Conservation (phyloP, 1,140 invertebrate genomes). For the Scaptomyza montana region DNA sequence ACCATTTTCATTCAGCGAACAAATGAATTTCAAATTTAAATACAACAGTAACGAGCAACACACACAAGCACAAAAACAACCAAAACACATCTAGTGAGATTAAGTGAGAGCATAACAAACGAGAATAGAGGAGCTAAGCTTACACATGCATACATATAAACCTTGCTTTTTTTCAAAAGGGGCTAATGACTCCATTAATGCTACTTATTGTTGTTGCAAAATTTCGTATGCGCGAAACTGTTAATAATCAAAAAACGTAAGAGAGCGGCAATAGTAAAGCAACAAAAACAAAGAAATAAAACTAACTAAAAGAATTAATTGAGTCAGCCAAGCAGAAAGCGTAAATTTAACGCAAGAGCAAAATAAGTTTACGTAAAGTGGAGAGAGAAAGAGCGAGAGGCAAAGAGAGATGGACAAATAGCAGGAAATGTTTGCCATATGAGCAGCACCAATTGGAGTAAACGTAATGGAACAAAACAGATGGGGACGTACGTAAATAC, state of each 20-base stretch:
- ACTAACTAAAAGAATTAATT: conserved; percentile 73
- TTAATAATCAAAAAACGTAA: conserved; percentile 59
- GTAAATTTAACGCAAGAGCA: conserved; percentile 69
- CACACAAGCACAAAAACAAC: no score
- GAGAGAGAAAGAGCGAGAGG: conserved; percentile 33
- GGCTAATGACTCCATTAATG: conserved; percentile 54
- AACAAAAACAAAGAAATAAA: conserved; percentile 2
- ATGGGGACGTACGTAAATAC: conserved; percentile 14
- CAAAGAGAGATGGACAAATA: conserved; percentile 41
- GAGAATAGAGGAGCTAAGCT: conserved; percentile 32
- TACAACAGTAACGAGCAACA: conserved; percentile 15
- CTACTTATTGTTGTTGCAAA: conserved; percentile 39
- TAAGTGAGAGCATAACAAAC: neutral
- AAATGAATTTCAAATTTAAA: conserved; percentile 59
- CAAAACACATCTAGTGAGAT: conserved; percentile 5
- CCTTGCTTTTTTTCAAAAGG: conserved; percentile 29
- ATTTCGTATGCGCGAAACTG: conserved; percentile 37
- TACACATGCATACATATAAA: conserved; percentile 3
- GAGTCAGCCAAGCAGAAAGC: conserved; percentile 78
- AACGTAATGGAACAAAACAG: conserved; percentile 41
- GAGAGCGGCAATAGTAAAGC: conserved; percentile 41
- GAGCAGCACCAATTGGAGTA: conserved; percentile 48
- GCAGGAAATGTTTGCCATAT: conserved; percentile 39
- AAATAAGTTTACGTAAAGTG: conserved; percentile 53
- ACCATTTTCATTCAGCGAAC: conserved; percentile 62